A percentile compares a stretch with the other conserved stretches of the same genome.
These are phyloP conservation scores for Osmerus mordax DNA, from an alignment of 2,113 vertebrate species.

Conservation along the genomic window DNA sequence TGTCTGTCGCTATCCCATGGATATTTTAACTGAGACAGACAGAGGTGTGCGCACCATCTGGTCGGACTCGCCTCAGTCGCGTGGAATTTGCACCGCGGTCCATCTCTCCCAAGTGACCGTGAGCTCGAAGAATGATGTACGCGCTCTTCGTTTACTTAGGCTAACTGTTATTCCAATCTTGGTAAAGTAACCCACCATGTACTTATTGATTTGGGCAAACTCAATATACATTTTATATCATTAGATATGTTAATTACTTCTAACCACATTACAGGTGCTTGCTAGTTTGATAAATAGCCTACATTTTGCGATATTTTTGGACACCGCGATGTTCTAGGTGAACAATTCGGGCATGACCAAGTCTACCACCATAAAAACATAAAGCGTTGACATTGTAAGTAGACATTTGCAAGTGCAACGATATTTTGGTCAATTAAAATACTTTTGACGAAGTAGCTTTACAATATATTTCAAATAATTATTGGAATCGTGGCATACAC, in stretches of 20 bases:
- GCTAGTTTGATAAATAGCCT: too few species aligned
- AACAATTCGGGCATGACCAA: too few species aligned
- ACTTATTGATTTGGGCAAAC: too few species aligned
- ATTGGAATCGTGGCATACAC: not conserved
- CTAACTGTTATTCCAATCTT: not conserved
- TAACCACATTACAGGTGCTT: too few species aligned
- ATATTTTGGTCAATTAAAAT: too few species aligned
- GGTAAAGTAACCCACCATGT: not conserved
- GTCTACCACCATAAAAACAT: too few species aligned
- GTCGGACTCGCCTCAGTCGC: conserved; percentile 29
- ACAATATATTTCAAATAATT: not conserved
- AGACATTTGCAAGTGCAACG: too few species aligned
- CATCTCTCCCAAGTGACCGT: conserved; percentile 43
- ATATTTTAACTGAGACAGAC: conserved; percentile 36
- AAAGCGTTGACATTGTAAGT: too few species aligned
- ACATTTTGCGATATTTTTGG: too few species aligned
- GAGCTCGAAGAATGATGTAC: conserved; percentile 4
- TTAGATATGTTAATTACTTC: too few species aligned
- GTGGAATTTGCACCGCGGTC: conserved; percentile 40
- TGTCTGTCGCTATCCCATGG: conserved; percentile 34
- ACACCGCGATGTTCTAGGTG: too few species aligned
- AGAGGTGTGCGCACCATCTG: conserved; percentile 44
- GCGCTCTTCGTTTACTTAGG: conserved; percentile 10
- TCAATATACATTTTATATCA: too few species aligned
- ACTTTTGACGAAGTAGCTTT: not conserved